Evolutionary conservation across 2,888 invertebrate genomes (phyloP).

Genomic region (Hydrotaea cyrtoneurina): DNA sequence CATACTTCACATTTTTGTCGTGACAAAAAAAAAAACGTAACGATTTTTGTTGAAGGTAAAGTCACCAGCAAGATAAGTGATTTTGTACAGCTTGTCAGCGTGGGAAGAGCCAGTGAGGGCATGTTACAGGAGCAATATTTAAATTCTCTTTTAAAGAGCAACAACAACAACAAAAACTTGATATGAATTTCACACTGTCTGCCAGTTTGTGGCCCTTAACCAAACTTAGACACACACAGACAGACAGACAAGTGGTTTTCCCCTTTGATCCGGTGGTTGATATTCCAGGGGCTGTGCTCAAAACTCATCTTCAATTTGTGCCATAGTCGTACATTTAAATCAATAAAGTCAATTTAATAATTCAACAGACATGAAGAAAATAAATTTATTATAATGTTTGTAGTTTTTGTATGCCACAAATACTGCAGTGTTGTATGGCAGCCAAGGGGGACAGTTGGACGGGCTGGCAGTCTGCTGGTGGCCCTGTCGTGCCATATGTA

Average conservation of each 20-base stretch:
- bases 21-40: not conserved
- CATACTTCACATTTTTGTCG: slow-evolving; percentile 24
- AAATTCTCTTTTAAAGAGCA: slow-evolving; percentile 5
- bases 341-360: slow-evolving; percentile 69
- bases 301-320: slow-evolving; percentile 52
- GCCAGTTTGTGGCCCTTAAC: slow-evolving; percentile 55
- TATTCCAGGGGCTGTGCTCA: not conserved
- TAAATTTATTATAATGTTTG: slow-evolving; percentile 63
- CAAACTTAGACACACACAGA: slow-evolving; percentile 46
- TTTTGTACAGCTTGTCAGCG: not conserved
- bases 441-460: not conserved
- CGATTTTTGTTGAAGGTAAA: not conserved
- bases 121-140: not conserved
- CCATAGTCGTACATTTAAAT: slow-evolving; percentile 58
- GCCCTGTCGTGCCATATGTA: not conserved
- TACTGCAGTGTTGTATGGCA: slow-evolving; percentile 39
- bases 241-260: slow-evolving; percentile 6
- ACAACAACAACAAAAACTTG: slow-evolving; percentile 18
- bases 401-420: not conserved
- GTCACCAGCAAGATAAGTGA: not conserved
- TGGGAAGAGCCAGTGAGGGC: not conserved
- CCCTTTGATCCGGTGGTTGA: not conserved
- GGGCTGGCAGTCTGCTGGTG: not conserved
- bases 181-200: slow-evolving; percentile 55
- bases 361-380: slow-evolving; percentile 68